Base-by-base conservation (phyloP, 2,888 invertebrate genomes). In the Ophioninae sp. region DNA sequence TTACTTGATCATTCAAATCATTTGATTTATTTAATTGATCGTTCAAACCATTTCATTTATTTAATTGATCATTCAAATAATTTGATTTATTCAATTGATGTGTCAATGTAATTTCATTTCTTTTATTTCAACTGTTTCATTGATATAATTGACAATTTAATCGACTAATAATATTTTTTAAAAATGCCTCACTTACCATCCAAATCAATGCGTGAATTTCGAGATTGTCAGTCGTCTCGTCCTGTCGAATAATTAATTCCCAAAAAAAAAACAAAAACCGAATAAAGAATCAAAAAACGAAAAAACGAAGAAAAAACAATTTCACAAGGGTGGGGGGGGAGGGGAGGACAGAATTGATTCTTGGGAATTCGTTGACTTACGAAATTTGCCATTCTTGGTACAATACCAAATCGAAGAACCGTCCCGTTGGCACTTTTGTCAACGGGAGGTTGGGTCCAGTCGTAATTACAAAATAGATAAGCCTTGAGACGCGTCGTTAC, bases 381-480 rank as follows among this genome's bases (percentile, higher is more conserved):
- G 69, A 69, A 77, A 50, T 50, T n/a, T 20, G 61, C 61, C 13
- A 50, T 20, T 69, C 69, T 77, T 20, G 77, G 77, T 77, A 77
- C 62, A 30, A 77, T 50, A 7, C 61, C 69, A 0, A 69, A 30
- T 20, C 21, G 7, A 13, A 77, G 6, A 7, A 3, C 7, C 17
- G 59, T 69, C 8, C 20, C 61, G 23, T 62, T 69, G 13, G 6
- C 77, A 37, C 8, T 0, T 10, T 21, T n/a, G 23, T 37, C 69
- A 13, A 0, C 3, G 20, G 77, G 77, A 20, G 57, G 17, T 1
- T 50, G 17, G 23, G 6, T 2, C 17, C 7, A 7, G 30, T 69
- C 69, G 69, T 77, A 77, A 30, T 50, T 23, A 39, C 77, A 77
- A 10, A 77, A 77, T 3, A 77, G 13, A 69, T 77, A 62, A 30